A percentile compares a stretch with the other conserved stretches of the same genome.
These are phyloP conservation scores for Neopipo cinnamomea DNA, from an alignment of 2,113 vertebrate genomes.

Conservation along the genomic window DNA sequence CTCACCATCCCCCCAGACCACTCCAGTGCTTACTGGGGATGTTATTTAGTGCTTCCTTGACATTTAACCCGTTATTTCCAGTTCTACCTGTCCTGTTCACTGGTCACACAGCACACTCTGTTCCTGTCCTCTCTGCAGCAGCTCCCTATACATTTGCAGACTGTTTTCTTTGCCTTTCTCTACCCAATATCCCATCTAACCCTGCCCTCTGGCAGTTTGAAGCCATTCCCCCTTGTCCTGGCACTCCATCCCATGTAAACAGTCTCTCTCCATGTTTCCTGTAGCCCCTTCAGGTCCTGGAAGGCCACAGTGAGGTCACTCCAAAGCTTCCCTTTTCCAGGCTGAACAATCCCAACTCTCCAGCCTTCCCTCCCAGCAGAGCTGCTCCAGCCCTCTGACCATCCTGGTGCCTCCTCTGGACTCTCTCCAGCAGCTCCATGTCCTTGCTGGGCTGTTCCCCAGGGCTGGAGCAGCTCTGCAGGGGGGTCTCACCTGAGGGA, in stretches of 20 bases:
- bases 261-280: background rate
- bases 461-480: background rate
- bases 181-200: background rate
- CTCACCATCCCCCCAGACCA: background rate
- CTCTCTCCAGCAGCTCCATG: background rate
- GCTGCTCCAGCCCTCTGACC: background rate
- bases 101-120: background rate
- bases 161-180: background rate
- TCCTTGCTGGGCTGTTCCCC: background rate
- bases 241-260: background rate
- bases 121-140: background rate
- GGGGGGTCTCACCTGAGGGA: background rate
- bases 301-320: background rate
- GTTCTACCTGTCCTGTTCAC: background rate
- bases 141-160: background rate
- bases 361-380: background rate
- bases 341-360: background rate
- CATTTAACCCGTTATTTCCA: background rate
- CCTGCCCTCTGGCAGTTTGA: too few relatives aligned
- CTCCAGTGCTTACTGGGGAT: background rate
- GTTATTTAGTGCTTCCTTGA: background rate
- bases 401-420: background rate
- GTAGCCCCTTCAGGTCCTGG: background rate
- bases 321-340: accelerated
- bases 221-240: background rate